Percentiles rank a stretch among this genome's conserved stretches.
phyloP scores from a whole-genome alignment of 2,113 vertebrate species.

The Balaenoptera acutorostrata region DNA sequence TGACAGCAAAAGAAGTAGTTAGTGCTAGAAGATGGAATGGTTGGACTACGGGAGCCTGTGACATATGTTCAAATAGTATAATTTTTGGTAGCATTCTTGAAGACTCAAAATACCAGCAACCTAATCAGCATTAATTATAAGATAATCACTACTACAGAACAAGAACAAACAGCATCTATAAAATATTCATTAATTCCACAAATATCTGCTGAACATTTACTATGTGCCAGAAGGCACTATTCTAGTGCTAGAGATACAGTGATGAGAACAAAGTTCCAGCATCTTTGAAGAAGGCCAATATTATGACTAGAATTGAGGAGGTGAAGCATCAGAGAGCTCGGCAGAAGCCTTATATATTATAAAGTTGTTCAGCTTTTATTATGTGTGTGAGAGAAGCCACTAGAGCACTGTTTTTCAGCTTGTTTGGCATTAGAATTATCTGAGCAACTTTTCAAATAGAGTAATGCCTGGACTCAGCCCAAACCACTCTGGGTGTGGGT shows the following conservation, averaged over 20 bases:
- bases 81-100: background rate
- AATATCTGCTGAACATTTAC: background rate
- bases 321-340: background rate
- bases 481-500: background rate
- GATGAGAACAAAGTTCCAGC: background rate
- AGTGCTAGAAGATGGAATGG: background rate
- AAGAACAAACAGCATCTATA: background rate
- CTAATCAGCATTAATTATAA: background rate
- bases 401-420: background rate
- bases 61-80: background rate
- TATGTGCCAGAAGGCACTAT: background rate
- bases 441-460: constrained; percentile 24
- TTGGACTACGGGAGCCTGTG: background rate
- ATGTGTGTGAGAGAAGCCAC: background rate
- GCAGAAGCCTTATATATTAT: background rate
- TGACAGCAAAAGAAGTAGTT: background rate
- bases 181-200: background rate
- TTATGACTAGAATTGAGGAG: background rate
- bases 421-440: background rate
- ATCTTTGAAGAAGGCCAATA: background rate
- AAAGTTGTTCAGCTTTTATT: background rate
- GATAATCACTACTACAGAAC: background rate
- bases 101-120: background rate
- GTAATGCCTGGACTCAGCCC: background rate
- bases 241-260: background rate